Percentiles rank a stretch among this genome's conserved stretches.
phyloP scores from a whole-genome alignment of 1,140 invertebrate species.

The Drosophila sp. region DNA sequence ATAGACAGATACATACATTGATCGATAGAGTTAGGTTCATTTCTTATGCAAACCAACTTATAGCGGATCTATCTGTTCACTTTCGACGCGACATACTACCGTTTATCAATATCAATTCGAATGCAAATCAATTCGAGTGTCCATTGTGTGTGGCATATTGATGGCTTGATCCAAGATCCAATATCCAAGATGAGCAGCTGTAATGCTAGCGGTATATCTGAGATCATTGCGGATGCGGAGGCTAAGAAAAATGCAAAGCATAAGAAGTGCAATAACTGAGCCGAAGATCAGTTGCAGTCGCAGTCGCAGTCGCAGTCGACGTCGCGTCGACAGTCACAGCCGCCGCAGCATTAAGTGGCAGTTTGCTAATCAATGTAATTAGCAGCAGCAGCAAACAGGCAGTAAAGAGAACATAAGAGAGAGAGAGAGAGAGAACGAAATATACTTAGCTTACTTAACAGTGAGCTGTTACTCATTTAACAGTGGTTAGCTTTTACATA shows the following conservation, averaged over 20 bases:
- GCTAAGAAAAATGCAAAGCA: slow-evolving; percentile 30
- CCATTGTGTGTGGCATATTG: slow-evolving; percentile 54
- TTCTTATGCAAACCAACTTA: slow-evolving; percentile 58
- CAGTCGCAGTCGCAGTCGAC: background rate
- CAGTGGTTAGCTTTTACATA: no score
- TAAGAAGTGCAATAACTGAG: slow-evolving; percentile 40
- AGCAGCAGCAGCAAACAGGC: slow-evolving; percentile 39
- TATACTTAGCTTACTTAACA: slow-evolving; percentile 23
- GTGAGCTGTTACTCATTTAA: slow-evolving; percentile 13
- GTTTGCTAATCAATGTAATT: slow-evolving; percentile 76
- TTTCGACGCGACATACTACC: slow-evolving; percentile 76
- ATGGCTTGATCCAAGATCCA: slow-evolving; percentile 58
- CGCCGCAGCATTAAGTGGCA: slow-evolving; percentile 61
- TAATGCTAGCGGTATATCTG: slow-evolving; percentile 56
- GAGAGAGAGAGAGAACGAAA: background rate
- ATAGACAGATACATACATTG: background rate
- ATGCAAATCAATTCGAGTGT: slow-evolving; percentile 73
- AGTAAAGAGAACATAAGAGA: slow-evolving; percentile 3
- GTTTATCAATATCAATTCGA: slow-evolving; percentile 81
- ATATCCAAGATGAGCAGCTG: slow-evolving; percentile 38
- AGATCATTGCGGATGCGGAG: slow-evolving; percentile 26
- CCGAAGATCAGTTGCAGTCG: slow-evolving; percentile 26
- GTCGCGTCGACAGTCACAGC: slow-evolving; percentile 5
- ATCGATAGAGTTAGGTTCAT: slow-evolving; percentile 22
- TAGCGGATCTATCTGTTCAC: slow-evolving; percentile 75